Evolutionary conservation across 2,888 invertebrate genomes (phyloP), one percentile per base, ranked within the genome.

Genomic region (Arrhopalites spinosus): DNA sequence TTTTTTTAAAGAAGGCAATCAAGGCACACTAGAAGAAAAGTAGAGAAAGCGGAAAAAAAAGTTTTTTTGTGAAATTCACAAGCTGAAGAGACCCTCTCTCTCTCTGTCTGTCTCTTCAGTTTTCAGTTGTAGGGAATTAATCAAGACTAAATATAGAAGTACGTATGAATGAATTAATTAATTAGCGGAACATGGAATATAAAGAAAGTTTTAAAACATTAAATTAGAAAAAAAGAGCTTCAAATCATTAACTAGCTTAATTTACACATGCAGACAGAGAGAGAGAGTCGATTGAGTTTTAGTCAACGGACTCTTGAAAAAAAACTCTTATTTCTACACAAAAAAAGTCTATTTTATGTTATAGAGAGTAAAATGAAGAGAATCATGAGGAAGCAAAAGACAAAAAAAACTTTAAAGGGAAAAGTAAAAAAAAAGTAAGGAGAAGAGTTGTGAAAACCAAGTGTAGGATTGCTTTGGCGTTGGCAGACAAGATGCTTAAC

Each of bases 401-500:
- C 15, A 15, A 50, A n/a, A 15, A 50, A 8, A n/a, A n/a, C n/a
- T n/a, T n/a, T n/a, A n/a, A 15, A 50, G 15, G 17, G 50, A 17
- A 50, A 36, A 7, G 5, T 7, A 36, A 11, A 36, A 36, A 11
- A 36, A 36, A 36, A 36, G 36, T 36, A 36, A 11, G 36, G 36
- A 36, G 36, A 36, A 36, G 11, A 36, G 36, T 36, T 36, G 36
- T 36, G 36, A 36, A 36, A 36, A 36, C 11, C 11, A 11, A 36
- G 36, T 36, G 36, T 36, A 59, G 25, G 25, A 27, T 59, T 23
- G 25, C 13, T 23, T 25, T 20, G 45, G 25, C 29, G n/a, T 66
- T n/a, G 45, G 23, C 20, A 67, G 67, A 67, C 67, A 67, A 43
- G 67, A 45, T 45, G 45, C 67, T 67, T 67, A 67, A 67, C 67